phyloP scores from a whole-genome alignment of 2,888 invertebrate genomes.

The Belgica antarctica region DNA sequence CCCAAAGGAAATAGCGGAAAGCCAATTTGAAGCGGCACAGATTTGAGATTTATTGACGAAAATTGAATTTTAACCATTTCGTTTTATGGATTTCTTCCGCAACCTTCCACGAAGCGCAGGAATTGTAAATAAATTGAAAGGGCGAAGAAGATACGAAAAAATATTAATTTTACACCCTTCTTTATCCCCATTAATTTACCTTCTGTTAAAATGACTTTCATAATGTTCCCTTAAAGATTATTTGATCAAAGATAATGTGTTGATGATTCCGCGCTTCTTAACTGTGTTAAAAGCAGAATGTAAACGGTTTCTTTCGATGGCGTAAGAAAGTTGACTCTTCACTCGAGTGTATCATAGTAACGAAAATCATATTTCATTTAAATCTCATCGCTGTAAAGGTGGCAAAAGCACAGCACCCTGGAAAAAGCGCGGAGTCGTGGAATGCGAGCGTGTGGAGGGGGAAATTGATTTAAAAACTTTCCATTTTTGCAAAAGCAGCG shows the following conservation, averaged over 20 bases:
- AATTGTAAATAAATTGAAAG: not conserved
- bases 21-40: not conserved
- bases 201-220: conserved; percentile 37
- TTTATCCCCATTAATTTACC: conserved; percentile 32
- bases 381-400: conserved; percentile 24
- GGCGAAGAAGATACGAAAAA: not conserved
- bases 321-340: not conserved
- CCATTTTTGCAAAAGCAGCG: conserved; percentile 16
- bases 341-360: conserved; percentile 9
- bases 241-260: conserved; percentile 42
- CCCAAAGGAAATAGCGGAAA: too few species aligned
- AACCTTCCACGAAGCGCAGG: not conserved
- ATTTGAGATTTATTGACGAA: conserved; percentile 34
- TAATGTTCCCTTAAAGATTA: conserved; percentile 41
- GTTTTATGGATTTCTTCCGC: conserved; percentile 29
- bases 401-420: not conserved
- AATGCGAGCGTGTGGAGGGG: not conserved
- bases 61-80: conserved; percentile 35
- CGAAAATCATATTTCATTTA: conserved; percentile 44
- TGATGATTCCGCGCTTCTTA: conserved; percentile 34
- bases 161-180: conserved; percentile 27
- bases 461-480: conserved; percentile 35
- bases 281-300: not conserved
- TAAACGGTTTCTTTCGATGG: too few species aligned
- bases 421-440: not conserved